Evolutionary conservation across 2,888 invertebrate genomes (phyloP).

Genomic region (Megaustenia siamemsis): DNA sequence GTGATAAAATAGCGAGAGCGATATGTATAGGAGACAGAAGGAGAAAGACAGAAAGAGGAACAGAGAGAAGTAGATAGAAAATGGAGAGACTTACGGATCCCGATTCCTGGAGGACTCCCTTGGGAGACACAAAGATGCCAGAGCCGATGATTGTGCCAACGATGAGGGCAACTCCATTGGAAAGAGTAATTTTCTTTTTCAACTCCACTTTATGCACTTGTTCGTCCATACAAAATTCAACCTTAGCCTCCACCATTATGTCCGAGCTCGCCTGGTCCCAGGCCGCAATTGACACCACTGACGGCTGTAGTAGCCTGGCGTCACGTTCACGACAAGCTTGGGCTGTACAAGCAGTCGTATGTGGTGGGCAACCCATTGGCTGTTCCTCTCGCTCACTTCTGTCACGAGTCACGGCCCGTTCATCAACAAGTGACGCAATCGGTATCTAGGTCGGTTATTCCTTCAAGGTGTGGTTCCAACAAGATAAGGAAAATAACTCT

Average conservation of each 20-base stretch:
- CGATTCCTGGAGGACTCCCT: constrained; percentile 90
- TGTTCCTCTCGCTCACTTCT: no score
- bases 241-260: not conserved
- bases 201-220: constrained; percentile 81
- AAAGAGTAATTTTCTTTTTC: constrained; percentile 90
- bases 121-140: constrained; percentile 96
- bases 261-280: not conserved
- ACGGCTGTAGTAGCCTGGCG: no score
- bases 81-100: constrained; percentile 82
- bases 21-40: not conserved
- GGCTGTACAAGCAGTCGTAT: no score
- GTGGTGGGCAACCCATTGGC: no score
- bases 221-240: not conserved
- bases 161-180: constrained; percentile 94
- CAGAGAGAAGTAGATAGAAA: no score
- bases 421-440: no score
- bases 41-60: not conserved
- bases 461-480: no score
- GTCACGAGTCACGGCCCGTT: no score
- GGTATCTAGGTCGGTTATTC: no score
- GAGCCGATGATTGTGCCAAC: constrained; percentile 96
- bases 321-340: no score
- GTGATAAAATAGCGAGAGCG: not conserved
- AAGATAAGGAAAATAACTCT: no score
- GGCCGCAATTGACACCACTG: no score